A percentile compares a stretch with the other conserved stretches of the same genome.
phyloP scores from a whole-genome alignment of 2,113 vertebrate species.

The Megaleporinus macrocephalus region DNA sequence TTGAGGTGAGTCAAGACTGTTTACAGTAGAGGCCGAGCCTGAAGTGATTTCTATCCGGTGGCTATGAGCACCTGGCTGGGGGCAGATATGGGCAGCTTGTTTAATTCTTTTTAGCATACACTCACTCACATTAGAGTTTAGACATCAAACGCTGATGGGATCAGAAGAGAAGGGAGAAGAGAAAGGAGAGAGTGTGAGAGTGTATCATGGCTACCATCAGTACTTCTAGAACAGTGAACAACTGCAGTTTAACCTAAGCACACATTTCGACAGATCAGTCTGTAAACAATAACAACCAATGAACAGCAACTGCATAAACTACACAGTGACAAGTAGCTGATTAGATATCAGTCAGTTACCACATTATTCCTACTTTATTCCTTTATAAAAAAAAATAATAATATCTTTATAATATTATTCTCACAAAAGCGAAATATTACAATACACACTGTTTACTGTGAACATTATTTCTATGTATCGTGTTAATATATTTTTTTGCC shows the following conservation, averaged over 20 bases:
- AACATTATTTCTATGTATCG: neutral
- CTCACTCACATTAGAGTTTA: neutral
- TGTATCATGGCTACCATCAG: too few relatives aligned
- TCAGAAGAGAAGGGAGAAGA: slow-evolving; percentile 19
- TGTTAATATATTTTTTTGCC: neutral
- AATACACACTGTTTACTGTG: too few relatives aligned
- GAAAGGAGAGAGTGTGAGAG: neutral
- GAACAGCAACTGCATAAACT: too few relatives aligned
- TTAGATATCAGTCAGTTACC: too few relatives aligned
- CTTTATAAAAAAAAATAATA: too few relatives aligned
- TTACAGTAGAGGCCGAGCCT: slow-evolving; percentile 16
- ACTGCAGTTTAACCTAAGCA: too few relatives aligned
- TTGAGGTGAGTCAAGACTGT: slow-evolving; percentile 14
- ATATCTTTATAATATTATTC: too few relatives aligned
- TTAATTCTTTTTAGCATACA: neutral
- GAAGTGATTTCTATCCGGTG: neutral
- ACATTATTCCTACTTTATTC: too few relatives aligned
- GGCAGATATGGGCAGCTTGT: slow-evolving; percentile 16
- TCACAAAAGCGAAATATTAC: too few relatives aligned
- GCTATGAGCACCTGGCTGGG: slow-evolving; percentile 1
- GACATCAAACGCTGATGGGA: slow-evolving; percentile 36
- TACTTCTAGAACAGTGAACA: too few relatives aligned
- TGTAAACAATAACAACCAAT: too few relatives aligned
- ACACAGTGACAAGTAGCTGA: too few relatives aligned
- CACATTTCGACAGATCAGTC: neutral